A percentile compares a stretch with the other conserved stretches of the same genome.
These are phyloP conservation scores for Apaloderma vittatum DNA, from an alignment of 2,113 vertebrate species.

Conservation along the genomic window DNA sequence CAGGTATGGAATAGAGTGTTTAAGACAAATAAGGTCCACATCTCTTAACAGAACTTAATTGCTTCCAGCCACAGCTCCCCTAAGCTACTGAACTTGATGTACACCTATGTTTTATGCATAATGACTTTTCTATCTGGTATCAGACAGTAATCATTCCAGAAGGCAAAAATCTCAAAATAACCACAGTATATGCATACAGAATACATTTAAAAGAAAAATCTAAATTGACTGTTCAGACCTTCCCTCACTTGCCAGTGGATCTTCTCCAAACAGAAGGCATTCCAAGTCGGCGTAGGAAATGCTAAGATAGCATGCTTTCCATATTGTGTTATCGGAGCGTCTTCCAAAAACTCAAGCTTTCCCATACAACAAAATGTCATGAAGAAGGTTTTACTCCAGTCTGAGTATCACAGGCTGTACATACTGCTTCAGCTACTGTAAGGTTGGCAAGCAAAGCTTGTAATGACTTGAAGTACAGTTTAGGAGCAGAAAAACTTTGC, in stretches of 20 bases:
- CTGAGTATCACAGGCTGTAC: conserved; percentile 72
- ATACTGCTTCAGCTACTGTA: conserved; percentile 69
- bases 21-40: conserved; percentile 68
- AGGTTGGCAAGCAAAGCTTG: conserved; percentile 58
- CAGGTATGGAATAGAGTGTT: conserved; percentile 62
- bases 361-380: conserved; percentile 80
- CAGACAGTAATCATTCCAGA: conserved; percentile 87
- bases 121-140: conserved; percentile 83
- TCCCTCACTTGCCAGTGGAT: conserved; percentile 84
- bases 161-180: conserved; percentile 88
- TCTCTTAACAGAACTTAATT: conserved; percentile 62
- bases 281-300: conserved; percentile 83
- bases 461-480: conserved; percentile 72
- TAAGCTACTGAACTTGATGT: conserved; percentile 68
- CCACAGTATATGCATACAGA: conserved; percentile 84
- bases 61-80: conserved; percentile 66
- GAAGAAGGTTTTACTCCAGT: conserved; percentile 78
- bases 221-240: conserved; percentile 86
- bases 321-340: conserved; percentile 79
- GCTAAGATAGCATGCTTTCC: conserved; percentile 80
- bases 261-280: conserved; percentile 82
- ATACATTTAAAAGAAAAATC: conserved; percentile 86
- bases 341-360: conserved; percentile 81
- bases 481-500: conserved; percentile 66
- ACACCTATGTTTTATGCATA: conserved; percentile 82